Base-by-base conservation (phyloP, 2,797 vertebrate genomes). In the Setipinna tenuifilis region DNA sequence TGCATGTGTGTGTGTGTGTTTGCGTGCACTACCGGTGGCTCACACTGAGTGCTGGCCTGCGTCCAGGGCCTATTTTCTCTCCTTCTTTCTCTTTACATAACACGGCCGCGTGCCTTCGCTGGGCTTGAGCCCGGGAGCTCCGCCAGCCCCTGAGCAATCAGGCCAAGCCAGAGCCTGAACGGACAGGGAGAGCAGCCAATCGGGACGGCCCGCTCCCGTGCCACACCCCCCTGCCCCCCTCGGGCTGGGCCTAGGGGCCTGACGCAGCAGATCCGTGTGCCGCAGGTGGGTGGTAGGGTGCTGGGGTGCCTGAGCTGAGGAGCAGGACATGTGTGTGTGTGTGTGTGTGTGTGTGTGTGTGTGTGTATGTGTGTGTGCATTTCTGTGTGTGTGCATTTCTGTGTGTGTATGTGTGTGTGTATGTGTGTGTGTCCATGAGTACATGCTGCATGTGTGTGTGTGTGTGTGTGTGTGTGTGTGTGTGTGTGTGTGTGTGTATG, bases 11-110 rank as follows among this genome's bases (percentile, higher is more conserved):
- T 92, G 62, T 82, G 90, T 91, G 92, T 89, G 88, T 92, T 91
- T 91, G 91, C 90, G 19, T 87, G 80, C 54, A 75, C 90, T 90
- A 90, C 91, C 87, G 89, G 93, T 95, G 94, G 95, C 92, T 96
- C 94, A 93, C 86, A 88, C 90, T 90, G 91, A 88, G 93, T 90
- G 87, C 92, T 95, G 95, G 95, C 94, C 94, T 88, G 68, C 28
- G 50, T 92, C 95, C 95, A 96, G 90, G 90, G 91, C 91, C 93
- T 94, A 94, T 95, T 95, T 95, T 94, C 93, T 94, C 93, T 84
- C 85, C 82, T 87, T 86, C 83, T 94, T 87, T 86, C 83, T 94
- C 90, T 95, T 96, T 95, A 95, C 94, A 93, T 95, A 95, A 95
- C 90, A 91, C 89, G 89, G 89, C 91, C 71, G 78, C 83, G 50